These are phyloP conservation scores for Corella eumyota DNA, from an alignment of 23 tunicate genomes.

Conservation along the genomic window DNA sequence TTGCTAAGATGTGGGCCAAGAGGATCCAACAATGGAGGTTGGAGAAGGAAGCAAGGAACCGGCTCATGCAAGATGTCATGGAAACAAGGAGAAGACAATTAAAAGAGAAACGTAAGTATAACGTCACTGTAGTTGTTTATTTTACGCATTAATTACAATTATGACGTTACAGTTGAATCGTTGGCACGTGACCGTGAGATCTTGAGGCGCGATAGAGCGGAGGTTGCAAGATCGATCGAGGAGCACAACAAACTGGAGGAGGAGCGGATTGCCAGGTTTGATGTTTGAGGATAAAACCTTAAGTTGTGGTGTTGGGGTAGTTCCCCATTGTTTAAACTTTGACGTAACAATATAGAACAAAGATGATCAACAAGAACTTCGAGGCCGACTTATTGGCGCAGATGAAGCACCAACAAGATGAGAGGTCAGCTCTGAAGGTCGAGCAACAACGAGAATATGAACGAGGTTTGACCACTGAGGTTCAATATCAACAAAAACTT, in stretches of 20 bases:
- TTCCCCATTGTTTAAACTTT: background rate
- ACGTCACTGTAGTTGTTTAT: too few relatives aligned
- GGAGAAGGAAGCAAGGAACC: conserved; percentile 78
- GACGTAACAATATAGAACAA: conserved; percentile 20
- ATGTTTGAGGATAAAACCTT: background rate
- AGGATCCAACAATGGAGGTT: conserved; percentile 66
- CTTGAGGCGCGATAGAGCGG: conserved; percentile 55
- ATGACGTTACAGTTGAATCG: too few relatives aligned
- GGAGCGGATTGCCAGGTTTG: conserved; percentile 44
- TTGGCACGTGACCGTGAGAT: conserved; percentile 41
- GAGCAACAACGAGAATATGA: conserved; percentile 49
- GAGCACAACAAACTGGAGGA: conserved; percentile 82
- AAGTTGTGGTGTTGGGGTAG: background rate
- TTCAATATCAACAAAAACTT: conserved; percentile 44
- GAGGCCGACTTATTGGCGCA: conserved; percentile 62
- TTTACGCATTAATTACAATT: too few relatives aligned
- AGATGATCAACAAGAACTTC: conserved; percentile 59
- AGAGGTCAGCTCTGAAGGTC: conserved; percentile 17
- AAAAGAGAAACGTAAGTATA: conserved; percentile 66
- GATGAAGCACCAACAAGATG: conserved; percentile 32
- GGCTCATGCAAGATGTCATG: conserved; percentile 88
- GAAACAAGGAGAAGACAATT: conserved; percentile 80
- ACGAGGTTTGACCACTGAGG: conserved; percentile 54
- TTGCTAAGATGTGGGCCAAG: conserved; percentile 84
- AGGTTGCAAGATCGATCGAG: conserved; percentile 47